Conservation (phyloP, 2,888 invertebrate species). For the Phortica magna region DNA sequence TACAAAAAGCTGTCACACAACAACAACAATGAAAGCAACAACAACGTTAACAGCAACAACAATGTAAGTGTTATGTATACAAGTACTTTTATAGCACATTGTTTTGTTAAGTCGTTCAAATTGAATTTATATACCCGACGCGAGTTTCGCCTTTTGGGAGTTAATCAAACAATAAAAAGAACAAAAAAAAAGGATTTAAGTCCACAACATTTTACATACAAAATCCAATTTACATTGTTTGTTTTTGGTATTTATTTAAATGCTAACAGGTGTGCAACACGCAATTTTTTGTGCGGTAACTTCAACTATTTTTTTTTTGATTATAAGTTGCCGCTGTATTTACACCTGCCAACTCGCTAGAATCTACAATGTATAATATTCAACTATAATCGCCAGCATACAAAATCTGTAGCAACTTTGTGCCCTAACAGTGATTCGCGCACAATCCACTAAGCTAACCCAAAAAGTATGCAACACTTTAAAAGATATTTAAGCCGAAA, state of each 20-base stretch:
- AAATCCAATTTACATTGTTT: constrained; percentile 55
- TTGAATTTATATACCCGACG: constrained; percentile 58
- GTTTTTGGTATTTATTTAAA: constrained; percentile 24
- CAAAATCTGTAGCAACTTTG: not conserved
- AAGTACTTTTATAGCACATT: constrained; percentile 28
- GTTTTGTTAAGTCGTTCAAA: constrained; percentile 46
- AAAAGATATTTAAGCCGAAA: constrained; percentile 46
- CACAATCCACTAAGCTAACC: not conserved
- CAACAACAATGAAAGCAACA: constrained; percentile 29
- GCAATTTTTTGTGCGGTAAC: too few species aligned
- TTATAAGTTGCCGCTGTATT: too few species aligned
- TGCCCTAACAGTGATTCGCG: not conserved
- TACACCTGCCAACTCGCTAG: too few species aligned
- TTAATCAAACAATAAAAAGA: constrained; percentile 47
- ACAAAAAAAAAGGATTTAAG: constrained; percentile 27
- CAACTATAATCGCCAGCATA: not conserved
- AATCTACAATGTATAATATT: not conserved
- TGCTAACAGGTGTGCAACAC: constrained; percentile 28
- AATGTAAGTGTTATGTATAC: not conserved
- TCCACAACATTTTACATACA: constrained; percentile 41
- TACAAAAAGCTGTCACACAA: not conserved
- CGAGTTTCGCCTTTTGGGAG: constrained; percentile 52
- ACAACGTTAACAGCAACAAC: constrained; percentile 11
- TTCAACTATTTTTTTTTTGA: too few species aligned
- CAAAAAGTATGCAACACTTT: constrained; percentile 39